phyloP scores from a whole-genome alignment of 2,888 invertebrate genomes.

The Drosophila mettleri region DNA sequence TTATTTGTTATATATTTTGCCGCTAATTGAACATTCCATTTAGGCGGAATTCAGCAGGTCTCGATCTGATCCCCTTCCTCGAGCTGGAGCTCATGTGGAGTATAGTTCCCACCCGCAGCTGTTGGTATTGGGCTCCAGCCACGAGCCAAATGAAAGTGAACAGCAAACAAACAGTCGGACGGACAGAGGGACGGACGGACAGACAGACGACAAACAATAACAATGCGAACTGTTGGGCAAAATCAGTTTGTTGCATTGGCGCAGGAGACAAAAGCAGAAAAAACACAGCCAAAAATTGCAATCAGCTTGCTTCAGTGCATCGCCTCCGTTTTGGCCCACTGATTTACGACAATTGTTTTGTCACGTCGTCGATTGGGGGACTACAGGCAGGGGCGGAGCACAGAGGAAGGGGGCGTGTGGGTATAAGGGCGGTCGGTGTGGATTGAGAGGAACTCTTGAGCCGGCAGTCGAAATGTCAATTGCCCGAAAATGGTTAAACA shows the following conservation, averaged over 20 bases:
- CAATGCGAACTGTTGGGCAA: slow-evolving; percentile 61
- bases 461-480: slow-evolving; percentile 72
- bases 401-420: neutral
- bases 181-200: too few species aligned
- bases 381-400: neutral
- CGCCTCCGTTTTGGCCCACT: slow-evolving; percentile 53
- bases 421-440: neutral
- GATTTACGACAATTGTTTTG: slow-evolving; percentile 81
- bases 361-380: slow-evolving; percentile 70
- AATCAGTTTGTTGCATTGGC: slow-evolving; percentile 47
- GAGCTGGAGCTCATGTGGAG: slow-evolving; percentile 5
- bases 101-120: slow-evolving; percentile 19
- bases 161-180: slow-evolving; percentile 26
- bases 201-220: slow-evolving; percentile 20
- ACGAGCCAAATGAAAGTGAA: slow-evolving; percentile 78
- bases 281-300: slow-evolving; percentile 23
- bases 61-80: slow-evolving; percentile 8
- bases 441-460: slow-evolving; percentile 10
- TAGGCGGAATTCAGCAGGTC: slow-evolving; percentile 44
- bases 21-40: slow-evolving; percentile 54
- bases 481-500: slow-evolving; percentile 78
- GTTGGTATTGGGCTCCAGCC: slow-evolving; percentile 44
- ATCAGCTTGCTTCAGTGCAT: slow-evolving; percentile 26
- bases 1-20: neutral
- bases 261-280: slow-evolving; percentile 1